Evolutionary conservation across 2,113 vertebrate species (phyloP).

Genomic region (Cervus canadensis): DNA sequence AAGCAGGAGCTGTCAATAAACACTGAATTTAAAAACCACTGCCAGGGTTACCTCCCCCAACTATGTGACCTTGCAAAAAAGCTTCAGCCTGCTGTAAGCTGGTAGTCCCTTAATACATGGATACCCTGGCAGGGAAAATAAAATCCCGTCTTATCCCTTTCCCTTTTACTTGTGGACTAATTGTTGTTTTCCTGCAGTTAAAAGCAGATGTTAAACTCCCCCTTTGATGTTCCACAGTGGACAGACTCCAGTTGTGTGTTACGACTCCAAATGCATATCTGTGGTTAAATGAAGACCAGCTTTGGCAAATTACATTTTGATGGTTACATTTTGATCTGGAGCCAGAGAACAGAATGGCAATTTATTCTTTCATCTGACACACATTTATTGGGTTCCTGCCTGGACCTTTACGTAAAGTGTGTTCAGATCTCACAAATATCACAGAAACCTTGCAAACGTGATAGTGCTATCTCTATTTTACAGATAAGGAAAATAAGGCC

Average conservation of each 20-base stretch:
- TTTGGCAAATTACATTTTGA: slow-evolving; percentile 51
- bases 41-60: neutral
- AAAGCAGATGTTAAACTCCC: slow-evolving; percentile 29
- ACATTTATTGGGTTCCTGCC: neutral
- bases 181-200: slow-evolving; percentile 36
- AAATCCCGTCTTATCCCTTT: neutral
- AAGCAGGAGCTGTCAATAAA: neutral
- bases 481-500: neutral
- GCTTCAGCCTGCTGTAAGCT: neutral
- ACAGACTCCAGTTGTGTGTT: neutral
- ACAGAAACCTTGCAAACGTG: neutral
- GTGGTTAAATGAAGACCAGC: slow-evolving; percentile 39
- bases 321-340: slow-evolving; percentile 30
- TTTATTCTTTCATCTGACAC: neutral
- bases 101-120: slow-evolving; percentile 3
- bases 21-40: neutral
- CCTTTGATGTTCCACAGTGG: slow-evolving; percentile 25
- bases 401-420: neutral
- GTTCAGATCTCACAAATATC: neutral
- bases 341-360: neutral
- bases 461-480: neutral
- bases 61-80: neutral
- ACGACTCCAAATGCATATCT: neutral
- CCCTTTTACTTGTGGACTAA: slow-evolving; percentile 5
- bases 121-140: neutral